Conservation (phyloP, 2,113 vertebrate genomes). For the Atlantisia rogersi region DNA sequence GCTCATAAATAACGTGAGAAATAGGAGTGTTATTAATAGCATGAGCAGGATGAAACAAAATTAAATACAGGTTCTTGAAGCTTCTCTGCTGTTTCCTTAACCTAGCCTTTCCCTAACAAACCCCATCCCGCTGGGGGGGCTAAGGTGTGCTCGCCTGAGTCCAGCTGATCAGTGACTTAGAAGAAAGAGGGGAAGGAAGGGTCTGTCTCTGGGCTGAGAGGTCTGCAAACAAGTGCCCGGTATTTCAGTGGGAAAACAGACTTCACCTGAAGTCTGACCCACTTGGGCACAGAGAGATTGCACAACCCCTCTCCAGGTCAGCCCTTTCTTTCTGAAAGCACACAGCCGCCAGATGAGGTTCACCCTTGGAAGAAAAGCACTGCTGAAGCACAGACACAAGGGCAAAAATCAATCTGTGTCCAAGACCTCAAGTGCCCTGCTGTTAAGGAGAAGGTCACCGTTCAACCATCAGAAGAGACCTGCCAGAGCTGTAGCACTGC, state of each 20-base stretch:
- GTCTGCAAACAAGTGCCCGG: background rate
- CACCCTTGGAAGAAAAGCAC: background rate
- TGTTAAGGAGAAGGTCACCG: background rate
- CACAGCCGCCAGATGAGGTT: background rate
- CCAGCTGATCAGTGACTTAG: background rate
- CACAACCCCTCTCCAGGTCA: background rate
- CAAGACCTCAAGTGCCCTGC: background rate
- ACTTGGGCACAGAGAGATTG: fast-evolving
- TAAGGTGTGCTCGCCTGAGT: background rate
- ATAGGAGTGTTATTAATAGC: background rate
- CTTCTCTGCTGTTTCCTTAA: background rate
- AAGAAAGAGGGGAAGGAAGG: background rate
- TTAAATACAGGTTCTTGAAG: background rate
- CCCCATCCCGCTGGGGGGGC: background rate
- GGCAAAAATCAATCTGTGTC: background rate
- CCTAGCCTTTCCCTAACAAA: background rate
- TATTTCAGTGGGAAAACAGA: background rate
- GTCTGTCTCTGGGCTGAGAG: background rate
- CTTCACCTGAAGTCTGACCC: background rate
- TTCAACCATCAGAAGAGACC: background rate
- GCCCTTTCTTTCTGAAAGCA: background rate
- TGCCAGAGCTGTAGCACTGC: background rate
- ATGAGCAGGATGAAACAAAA: background rate
- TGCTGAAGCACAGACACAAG: background rate
- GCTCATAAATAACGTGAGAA: background rate